These are phyloP conservation scores for Lissonota sp. DNA, from an alignment of 2,888 invertebrate genomes.

Conservation along the genomic window DNA sequence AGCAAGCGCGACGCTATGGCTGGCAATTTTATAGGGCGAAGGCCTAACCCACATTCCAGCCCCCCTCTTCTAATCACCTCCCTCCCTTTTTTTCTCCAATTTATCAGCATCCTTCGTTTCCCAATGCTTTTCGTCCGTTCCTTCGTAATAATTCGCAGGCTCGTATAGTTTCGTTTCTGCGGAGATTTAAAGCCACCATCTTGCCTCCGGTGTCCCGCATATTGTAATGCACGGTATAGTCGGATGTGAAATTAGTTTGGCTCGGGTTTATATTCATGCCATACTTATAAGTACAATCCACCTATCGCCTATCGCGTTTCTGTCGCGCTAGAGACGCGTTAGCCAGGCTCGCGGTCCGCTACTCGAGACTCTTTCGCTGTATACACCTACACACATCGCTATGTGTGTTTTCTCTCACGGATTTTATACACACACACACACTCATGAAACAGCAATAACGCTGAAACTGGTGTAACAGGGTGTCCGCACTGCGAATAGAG, in stretches of 20 bases:
- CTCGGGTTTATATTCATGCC: slow-evolving; percentile 33
- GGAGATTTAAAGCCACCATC: not conserved
- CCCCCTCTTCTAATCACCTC: slow-evolving; percentile 65
- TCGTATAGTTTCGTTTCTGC: slow-evolving; percentile 24
- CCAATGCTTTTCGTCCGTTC: slow-evolving; percentile 38
- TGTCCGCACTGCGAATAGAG: slow-evolving; percentile 54
- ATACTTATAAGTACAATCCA: slow-evolving; percentile 38
- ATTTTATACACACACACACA: not conserved
- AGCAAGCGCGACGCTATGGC: slow-evolving; percentile 65
- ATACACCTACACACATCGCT: slow-evolving; percentile 71
- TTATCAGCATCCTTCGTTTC: slow-evolving; percentile 42
- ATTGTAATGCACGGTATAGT: not conserved
- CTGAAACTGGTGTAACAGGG: slow-evolving; percentile 62
- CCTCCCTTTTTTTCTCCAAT: slow-evolving; percentile 36
- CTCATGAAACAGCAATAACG: slow-evolving; percentile 44
- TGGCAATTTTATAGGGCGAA: slow-evolving; percentile 67
- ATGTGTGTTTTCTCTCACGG: slow-evolving; percentile 59
- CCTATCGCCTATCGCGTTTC: slow-evolving; percentile 62
- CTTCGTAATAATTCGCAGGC: not conserved
- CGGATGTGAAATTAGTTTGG: slow-evolving; percentile 38
- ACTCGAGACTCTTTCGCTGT: slow-evolving; percentile 61
- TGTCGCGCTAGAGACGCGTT: slow-evolving; percentile 59
- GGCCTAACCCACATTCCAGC: slow-evolving; percentile 80
- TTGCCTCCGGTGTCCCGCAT: slow-evolving; percentile 1
- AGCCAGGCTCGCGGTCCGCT: slow-evolving; percentile 50